Base-by-base conservation (phyloP, 2,113 vertebrate species). In the Ameiurus melas region DNA sequence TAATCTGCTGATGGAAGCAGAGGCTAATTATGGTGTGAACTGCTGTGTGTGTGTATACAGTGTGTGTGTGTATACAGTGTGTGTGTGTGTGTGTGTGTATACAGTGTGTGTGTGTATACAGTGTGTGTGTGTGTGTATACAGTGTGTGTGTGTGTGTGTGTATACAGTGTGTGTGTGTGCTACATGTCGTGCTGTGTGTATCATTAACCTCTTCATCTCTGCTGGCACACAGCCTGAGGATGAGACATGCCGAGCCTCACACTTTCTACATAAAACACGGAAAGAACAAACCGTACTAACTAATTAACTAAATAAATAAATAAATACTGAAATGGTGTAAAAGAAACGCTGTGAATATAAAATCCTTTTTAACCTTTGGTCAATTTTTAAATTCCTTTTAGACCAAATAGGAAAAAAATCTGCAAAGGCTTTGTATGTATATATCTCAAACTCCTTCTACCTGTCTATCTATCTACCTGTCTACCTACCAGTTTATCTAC, bases 1-100 rank as follows among this genome's bases (percentile, higher is more conserved):
- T 87, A 82, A 87, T 87, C 79, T 87, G 64, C 51, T 43, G 86
- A 82, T 87, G 53, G 55, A 87, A 71, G 77, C 27, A 70, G 78
- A 68, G 86, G 78, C 64, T 87, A 87, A 87, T 87, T 87, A 82
- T 8, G 8, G 64, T 30, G 86, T 19, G 78, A 87, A 70, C 62
- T 68, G 77, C 75, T 68, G 77, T 51, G 20, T 68, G 75, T 80
- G 60, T 53, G 73, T 30, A 39, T 47, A 55, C 33, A 12, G 60
- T 66, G 39, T 36, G 36, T 39, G 60, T 71, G 55, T 83, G 68
- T 43, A 55, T 82, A 36, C 36, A 51, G 83, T 70, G 16, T 53
- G 62, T 70, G 64, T 33, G 47, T 70, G 64, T 33, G 47, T 39
- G 60, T 71, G 55, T 83, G 68, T 43, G 43, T 82, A 36, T 36